A percentile compares a stretch with the other conserved stretches of the same genome.
phyloP scores from a whole-genome alignment of 2,888 invertebrate species.

The Platynereis dumerilii region DNA sequence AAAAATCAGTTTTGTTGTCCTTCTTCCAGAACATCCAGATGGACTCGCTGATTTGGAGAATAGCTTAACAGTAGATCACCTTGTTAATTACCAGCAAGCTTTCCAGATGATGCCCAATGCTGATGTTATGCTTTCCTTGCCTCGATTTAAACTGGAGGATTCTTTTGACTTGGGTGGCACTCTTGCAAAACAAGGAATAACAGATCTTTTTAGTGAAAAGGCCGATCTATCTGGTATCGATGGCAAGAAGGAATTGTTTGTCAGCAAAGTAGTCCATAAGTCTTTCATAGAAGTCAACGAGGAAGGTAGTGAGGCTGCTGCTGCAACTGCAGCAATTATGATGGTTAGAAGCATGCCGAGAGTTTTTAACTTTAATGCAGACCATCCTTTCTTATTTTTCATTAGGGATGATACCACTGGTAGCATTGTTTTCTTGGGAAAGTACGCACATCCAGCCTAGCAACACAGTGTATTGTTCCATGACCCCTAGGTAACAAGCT shows the following conservation, averaged over 20 bases:
- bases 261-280: constrained; percentile 55
- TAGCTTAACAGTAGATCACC: constrained; percentile 16
- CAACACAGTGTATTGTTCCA: no score
- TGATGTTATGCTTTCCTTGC: constrained; percentile 22
- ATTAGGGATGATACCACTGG: constrained; percentile 35
- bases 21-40: constrained; percentile 47
- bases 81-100: constrained; percentile 1
- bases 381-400: constrained; percentile 41
- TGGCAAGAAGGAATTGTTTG: constrained; percentile 39
- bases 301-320: constrained; percentile 47
- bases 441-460: not conserved
- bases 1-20: constrained; percentile 47
- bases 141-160: constrained; percentile 37
- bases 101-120: constrained; percentile 8
- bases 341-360: constrained; percentile 22
- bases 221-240: constrained; percentile 57
- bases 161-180: constrained; percentile 30
- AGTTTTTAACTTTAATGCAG: constrained; percentile 29
- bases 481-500: no score
- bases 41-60: constrained; percentile 37
- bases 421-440: constrained; percentile 28
- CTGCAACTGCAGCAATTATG: constrained; percentile 40
- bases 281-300: constrained; percentile 53
- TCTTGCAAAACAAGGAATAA: constrained; percentile 33
- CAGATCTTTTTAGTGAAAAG: constrained; percentile 37